Percentiles rank a stretch among this genome's conserved stretches.
Evolutionary conservation across 2,888 invertebrate genomes (phyloP).

Genomic region (Mayetiola destructor): DNA sequence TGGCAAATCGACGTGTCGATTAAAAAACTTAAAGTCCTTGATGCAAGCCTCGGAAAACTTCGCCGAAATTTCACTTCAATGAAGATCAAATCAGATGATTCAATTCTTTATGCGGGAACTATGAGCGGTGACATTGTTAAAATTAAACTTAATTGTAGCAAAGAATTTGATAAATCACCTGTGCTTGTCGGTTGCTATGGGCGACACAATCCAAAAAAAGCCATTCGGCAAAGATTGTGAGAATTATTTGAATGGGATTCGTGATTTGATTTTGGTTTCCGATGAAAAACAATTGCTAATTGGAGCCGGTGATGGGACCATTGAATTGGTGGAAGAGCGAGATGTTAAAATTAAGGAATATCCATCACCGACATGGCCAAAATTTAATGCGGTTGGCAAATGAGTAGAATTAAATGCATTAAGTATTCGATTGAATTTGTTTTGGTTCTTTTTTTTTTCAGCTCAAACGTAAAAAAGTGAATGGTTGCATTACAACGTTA

Average conservation of each 20-base stretch:
- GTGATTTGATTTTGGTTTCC: slow-evolving; percentile 45
- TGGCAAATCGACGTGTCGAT: slow-evolving; percentile 60
- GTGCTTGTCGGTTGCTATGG: slow-evolving; percentile 40
- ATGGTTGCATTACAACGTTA: slow-evolving; percentile 60
- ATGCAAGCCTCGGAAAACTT: slow-evolving; percentile 64
- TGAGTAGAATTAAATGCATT: slow-evolving; percentile 16
- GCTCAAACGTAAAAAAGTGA: slow-evolving; percentile 43
- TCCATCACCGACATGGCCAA: slow-evolving; percentile 41
- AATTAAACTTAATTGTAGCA: slow-evolving; percentile 43
- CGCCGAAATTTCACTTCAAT: slow-evolving; percentile 63
- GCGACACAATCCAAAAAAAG: slow-evolving; percentile 29
- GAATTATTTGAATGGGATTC: slow-evolving; percentile 38
- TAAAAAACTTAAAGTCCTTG: slow-evolving; percentile 53
- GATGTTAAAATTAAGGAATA: slow-evolving; percentile 34
- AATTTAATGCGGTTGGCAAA: slow-evolving; percentile 37
- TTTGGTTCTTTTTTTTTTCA: slow-evolving; percentile 25
- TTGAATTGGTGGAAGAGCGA: slow-evolving; percentile 55
- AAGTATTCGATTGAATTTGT: neutral
- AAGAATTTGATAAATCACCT: slow-evolving; percentile 37
- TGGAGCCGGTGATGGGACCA: slow-evolving; percentile 72
- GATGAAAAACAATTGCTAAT: slow-evolving; percentile 50
- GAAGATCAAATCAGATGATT: slow-evolving; percentile 52
- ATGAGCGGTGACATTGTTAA: slow-evolving; percentile 49
- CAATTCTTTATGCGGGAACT: slow-evolving; percentile 71
- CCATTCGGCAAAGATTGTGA: slow-evolving; percentile 32